A percentile compares a stretch with the other conserved stretches of the same genome.
phyloP scores from a whole-genome alignment of 2,888 invertebrate genomes.

The Brachycybe producta region DNA sequence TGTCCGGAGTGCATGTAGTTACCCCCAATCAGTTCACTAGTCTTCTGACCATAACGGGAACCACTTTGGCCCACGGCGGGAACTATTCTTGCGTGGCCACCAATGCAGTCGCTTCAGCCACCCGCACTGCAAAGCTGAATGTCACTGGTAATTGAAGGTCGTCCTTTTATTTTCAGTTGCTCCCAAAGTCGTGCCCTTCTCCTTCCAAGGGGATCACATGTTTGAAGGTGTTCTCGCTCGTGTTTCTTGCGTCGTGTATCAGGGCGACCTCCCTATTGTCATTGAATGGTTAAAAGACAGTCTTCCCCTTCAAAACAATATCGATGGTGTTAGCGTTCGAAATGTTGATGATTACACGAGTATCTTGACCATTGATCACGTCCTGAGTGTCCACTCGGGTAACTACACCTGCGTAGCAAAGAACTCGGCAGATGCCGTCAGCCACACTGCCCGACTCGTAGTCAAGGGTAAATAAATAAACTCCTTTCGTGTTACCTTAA shows the following conservation, averaged over 20 bases:
- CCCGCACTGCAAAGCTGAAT: neutral
- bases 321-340: slow-evolving; percentile 1
- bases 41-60: neutral
- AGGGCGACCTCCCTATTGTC: slow-evolving; percentile 35
- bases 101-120: slow-evolving; percentile 1
- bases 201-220: slow-evolving; percentile 21
- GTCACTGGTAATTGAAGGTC: slow-evolving; percentile 9
- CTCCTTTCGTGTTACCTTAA: neutral
- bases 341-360: slow-evolving; percentile 8
- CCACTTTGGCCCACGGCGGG: neutral
- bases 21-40: slow-evolving; percentile 1
- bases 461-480: slow-evolving; percentile 11
- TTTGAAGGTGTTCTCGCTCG: slow-evolving; percentile 22
- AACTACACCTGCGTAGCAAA: slow-evolving; percentile 13
- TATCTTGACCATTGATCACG: slow-evolving; percentile 8
- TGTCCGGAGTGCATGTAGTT: neutral
- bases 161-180: too few relatives aligned
- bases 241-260: slow-evolving; percentile 22
- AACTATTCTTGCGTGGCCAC: slow-evolving; percentile 2
- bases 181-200: slow-evolving; percentile 22
- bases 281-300: slow-evolving; percentile 57
- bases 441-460: neutral
- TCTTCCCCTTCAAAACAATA: neutral
- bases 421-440: slow-evolving; percentile 5
- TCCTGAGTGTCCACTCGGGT: slow-evolving; percentile 2